Evolutionary conservation across 1,140 invertebrate species (phyloP).

Genomic region (Hylaeus anthracinus): DNA sequence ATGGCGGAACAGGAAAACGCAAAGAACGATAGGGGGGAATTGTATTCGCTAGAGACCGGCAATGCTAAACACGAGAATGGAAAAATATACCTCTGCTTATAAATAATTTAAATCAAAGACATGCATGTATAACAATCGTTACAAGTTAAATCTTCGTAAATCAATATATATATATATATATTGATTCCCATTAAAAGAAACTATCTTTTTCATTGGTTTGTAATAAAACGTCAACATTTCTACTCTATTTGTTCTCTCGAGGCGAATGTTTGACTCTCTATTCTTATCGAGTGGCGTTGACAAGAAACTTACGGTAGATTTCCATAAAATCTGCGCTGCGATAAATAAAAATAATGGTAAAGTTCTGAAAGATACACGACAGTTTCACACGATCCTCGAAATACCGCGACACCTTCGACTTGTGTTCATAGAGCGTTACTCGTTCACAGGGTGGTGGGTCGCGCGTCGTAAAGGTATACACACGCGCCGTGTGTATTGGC

Average conservation of each 20-base stretch:
- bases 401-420: constrained; percentile 30
- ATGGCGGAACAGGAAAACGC: constrained; percentile 49
- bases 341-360: constrained; percentile 18
- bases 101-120: neutral
- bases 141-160: neutral
- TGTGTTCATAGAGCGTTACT: constrained; percentile 55
- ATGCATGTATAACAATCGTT: neutral
- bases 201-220: no score
- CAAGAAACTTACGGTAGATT: neutral
- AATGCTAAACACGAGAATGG: no score
- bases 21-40: constrained; percentile 28
- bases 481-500: constrained; percentile 51
- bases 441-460: constrained; percentile 38
- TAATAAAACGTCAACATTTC: neutral
- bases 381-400: constrained; percentile 20
- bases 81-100: neutral
- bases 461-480: constrained; percentile 43
- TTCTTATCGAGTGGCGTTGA: constrained; percentile 10
- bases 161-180: neutral
- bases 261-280: neutral
- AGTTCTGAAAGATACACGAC: neutral
- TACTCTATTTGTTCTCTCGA: no score
- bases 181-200: no score
- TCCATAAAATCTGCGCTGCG: neutral
- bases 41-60: neutral